Base-by-base conservation (phyloP, 2,888 invertebrate species). In the Mesochorus sp. region DNA sequence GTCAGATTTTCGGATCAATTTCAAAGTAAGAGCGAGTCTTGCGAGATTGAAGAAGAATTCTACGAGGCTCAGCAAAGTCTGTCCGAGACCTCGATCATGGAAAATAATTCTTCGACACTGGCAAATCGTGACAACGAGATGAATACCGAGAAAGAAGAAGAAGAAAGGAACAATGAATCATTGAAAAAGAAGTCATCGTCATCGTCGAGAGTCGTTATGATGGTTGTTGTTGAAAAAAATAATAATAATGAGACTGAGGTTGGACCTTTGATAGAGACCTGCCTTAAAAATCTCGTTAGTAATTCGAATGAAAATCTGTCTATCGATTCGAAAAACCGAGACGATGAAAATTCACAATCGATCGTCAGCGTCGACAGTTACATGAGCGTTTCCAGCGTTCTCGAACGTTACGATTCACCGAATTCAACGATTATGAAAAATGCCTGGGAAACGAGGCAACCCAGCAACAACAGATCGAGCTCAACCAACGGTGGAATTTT, bases 171-270 rank as follows among this genome's bases (percentile, higher is more conserved):
- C 10, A 61, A n/a, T 10, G 24, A 8, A 1, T 12, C 28, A 8
- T 10, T 6, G 17, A 44, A 12, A 3, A 57, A 26, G 24, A 1
- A 55, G 0, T 34, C 28, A 3, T 31, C 74, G 0, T 80, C 76
- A 8, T 79, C 86, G 0, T 86, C 87, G 5, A 81, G 86, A 10
- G 83, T 90, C 28, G 59, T 90, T 1, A 88, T 90, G 89, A 88
- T 90, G 89, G 76, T 91, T 2, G 57, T 90, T 0, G 81, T 90
- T 10, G 88, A 90, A 37, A 79, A 81, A 42, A 85, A 82, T n/a
- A 85, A 80, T 3, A 80, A 80, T 17, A 49, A 76, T 3, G 71
- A 77, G 24, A 28, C 78, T 0, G 62, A 47, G 0, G 85, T 90
- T 19, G 76, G 70, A 2, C 87, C 89, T 3, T 59, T 89, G 26